These are phyloP conservation scores for Contarinia nasturtii DNA, from an alignment of 1,140 invertebrate species.

Conservation along the genomic window DNA sequence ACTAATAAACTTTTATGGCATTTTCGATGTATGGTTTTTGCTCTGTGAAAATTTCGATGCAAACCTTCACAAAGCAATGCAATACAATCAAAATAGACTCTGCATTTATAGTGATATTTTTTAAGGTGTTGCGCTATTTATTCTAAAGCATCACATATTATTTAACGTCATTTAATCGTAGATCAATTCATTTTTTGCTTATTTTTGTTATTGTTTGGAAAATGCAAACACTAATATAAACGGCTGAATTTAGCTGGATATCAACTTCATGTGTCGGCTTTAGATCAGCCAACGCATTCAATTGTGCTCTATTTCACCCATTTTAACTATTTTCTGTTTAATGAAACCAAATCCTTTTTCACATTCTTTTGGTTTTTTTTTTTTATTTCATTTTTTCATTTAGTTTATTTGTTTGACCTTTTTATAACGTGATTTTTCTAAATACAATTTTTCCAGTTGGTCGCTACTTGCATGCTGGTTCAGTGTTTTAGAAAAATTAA, in stretches of 20 bases:
- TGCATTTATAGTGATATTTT: too few species aligned
- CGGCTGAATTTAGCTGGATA: neutral
- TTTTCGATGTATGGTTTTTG: too few species aligned
- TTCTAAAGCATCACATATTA: too few species aligned
- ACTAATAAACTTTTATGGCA: too few species aligned
- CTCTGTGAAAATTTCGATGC: too few species aligned
- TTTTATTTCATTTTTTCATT: slow-evolving; percentile 16
- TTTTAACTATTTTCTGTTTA: neutral
- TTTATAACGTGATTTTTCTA: slow-evolving; percentile 1
- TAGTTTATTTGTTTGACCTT: slow-evolving; percentile 6
- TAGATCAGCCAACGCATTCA: neutral
- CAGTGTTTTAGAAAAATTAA: slow-evolving; percentile 27
- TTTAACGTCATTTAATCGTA: too few species aligned
- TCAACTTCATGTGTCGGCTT: neutral
- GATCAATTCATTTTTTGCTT: too few species aligned
- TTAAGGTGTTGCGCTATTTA: too few species aligned
- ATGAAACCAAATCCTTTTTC: slow-evolving; percentile 5
- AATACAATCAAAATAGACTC: too few species aligned
- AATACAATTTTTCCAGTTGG: slow-evolving; percentile 23
- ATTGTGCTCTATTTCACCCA: neutral
- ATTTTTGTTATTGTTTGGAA: neutral
- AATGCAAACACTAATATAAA: neutral
- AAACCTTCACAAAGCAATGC: too few species aligned
- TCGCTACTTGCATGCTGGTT: slow-evolving; percentile 27
- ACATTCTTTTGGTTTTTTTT: slow-evolving; percentile 11